Evolutionary conservation across 2,113 vertebrate genomes (phyloP).

Genomic region (Cariama cristata): DNA sequence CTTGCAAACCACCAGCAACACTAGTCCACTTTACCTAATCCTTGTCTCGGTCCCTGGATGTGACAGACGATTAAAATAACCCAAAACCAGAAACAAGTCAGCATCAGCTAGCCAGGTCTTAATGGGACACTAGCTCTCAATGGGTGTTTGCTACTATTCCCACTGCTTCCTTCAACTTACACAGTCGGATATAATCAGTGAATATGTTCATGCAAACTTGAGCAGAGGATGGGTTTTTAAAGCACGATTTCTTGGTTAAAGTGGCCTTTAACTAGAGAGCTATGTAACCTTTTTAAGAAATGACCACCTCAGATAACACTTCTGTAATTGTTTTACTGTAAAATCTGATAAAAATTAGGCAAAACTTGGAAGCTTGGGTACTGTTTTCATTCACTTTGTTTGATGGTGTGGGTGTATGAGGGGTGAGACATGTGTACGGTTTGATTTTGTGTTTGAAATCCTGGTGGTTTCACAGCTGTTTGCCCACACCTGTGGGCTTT

Average conservation of each 20-base stretch:
- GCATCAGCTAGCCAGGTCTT: background rate
- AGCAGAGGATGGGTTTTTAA: slow-evolving; percentile 3
- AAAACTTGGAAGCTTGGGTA: background rate
- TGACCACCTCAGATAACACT: background rate
- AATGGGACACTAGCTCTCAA: background rate
- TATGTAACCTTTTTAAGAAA: background rate
- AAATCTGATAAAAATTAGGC: background rate
- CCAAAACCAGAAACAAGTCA: background rate
- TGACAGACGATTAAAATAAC: background rate
- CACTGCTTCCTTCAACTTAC: background rate
- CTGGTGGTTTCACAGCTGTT: background rate
- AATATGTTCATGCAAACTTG: background rate
- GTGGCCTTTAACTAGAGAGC: background rate
- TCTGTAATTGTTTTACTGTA: background rate
- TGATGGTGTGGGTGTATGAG: background rate
- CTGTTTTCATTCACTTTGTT: background rate
- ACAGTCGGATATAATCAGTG: background rate
- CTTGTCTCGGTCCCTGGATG: background rate
- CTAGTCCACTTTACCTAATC: background rate
- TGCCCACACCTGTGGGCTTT: background rate
- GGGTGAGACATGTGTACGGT: rapidly evolving
- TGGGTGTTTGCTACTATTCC: slow-evolving; percentile 7
- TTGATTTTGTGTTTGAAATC: background rate
- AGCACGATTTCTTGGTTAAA: background rate
- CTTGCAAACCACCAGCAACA: background rate